phyloP scores from a whole-genome alignment of 2,113 vertebrate genomes.

The Ascaphus truei region DNA sequence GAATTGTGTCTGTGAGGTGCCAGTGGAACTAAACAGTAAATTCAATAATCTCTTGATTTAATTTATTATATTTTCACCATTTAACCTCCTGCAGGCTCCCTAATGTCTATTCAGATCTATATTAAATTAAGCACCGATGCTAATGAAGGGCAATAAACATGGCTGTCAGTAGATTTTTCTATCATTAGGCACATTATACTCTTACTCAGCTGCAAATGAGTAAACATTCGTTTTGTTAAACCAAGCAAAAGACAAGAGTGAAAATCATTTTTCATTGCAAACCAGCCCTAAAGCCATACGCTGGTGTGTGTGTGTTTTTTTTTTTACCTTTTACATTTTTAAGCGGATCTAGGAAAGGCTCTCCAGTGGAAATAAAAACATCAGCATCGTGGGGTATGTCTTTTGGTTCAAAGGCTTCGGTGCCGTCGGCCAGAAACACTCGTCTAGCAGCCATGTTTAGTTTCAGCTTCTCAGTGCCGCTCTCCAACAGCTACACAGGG shows the following conservation, averaged over 20 bases:
- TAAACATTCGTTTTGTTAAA: constrained; percentile 80
- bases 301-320: constrained; percentile 30
- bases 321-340: constrained; percentile 62
- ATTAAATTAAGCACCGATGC: constrained; percentile 82
- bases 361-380: constrained; percentile 54
- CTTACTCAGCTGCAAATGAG: constrained; percentile 76
- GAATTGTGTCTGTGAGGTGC: constrained; percentile 70
- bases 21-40: constrained; percentile 74
- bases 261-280: constrained; percentile 64
- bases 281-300: constrained; percentile 53
- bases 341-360: constrained; percentile 53
- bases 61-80: constrained; percentile 76
- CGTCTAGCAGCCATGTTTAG: constrained; percentile 53
- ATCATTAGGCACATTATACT: constrained; percentile 86
- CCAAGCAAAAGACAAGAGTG: constrained; percentile 66
- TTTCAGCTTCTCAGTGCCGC: constrained; percentile 53
- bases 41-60: constrained; percentile 78
- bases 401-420: constrained; percentile 49
- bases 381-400: constrained; percentile 53
- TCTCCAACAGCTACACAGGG: constrained; percentile 51
- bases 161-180: constrained; percentile 81
- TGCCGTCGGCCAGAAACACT: constrained; percentile 58
- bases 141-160: constrained; percentile 83
- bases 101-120: constrained; percentile 83
- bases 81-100: constrained; percentile 81